Evolutionary conservation across 2,888 invertebrate genomes (phyloP).

Genomic region (Pollenia labialis): DNA sequence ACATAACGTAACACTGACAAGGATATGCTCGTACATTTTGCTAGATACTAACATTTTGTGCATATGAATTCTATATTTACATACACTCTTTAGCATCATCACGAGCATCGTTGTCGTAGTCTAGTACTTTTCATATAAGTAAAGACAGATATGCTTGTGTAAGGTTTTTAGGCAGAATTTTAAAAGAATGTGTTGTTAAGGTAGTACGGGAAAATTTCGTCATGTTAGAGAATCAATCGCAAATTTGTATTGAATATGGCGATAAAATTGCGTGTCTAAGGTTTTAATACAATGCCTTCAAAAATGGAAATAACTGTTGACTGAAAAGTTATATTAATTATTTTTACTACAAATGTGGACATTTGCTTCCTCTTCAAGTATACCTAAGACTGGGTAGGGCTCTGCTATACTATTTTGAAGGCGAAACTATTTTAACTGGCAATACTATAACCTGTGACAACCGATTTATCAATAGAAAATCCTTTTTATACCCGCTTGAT

Average conservation of each 20-base stretch:
- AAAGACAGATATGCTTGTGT: neutral
- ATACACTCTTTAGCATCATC: slow-evolving; percentile 22
- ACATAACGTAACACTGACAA: slow-evolving; percentile 28
- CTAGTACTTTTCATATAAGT: neutral
- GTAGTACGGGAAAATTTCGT: neutral
- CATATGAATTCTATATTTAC: slow-evolving; percentile 59
- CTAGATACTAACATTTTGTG: slow-evolving; percentile 44
- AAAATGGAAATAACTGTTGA: too few relatives aligned
- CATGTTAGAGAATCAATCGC: neutral
- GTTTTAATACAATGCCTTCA: too few relatives aligned
- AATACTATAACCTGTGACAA: too few relatives aligned
- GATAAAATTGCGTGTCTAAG: too few relatives aligned
- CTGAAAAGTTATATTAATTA: too few relatives aligned
- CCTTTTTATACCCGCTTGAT: too few relatives aligned
- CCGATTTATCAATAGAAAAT: too few relatives aligned
- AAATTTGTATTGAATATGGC: neutral
- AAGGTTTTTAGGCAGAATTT: neutral
- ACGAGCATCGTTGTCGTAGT: neutral
- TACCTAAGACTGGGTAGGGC: too few relatives aligned
- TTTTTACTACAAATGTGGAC: too few relatives aligned
- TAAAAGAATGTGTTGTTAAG: slow-evolving; percentile 36
- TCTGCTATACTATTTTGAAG: too few relatives aligned
- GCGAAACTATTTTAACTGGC: too few relatives aligned
- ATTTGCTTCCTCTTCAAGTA: too few relatives aligned
- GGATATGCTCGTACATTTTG: slow-evolving; percentile 26